Conservation (phyloP, 2,113 vertebrate species). For the Rousettus leschenaultii region DNA sequence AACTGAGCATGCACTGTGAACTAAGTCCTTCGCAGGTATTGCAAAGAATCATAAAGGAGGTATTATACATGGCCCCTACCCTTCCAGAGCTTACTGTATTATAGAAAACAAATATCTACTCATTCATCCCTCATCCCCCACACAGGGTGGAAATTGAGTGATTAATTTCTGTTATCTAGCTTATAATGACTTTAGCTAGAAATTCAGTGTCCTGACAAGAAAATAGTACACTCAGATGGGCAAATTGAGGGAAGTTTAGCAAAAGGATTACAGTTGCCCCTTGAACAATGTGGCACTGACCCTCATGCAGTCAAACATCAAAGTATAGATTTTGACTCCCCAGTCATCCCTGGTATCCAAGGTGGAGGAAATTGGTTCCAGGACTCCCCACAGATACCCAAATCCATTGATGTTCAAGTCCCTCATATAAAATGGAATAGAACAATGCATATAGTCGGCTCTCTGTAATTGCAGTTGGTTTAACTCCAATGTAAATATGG, state of each 20-base stretch:
- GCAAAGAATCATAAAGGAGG: background rate
- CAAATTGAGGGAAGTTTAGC: background rate
- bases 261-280: background rate
- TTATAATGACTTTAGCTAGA: background rate
- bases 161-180: background rate
- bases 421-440: background rate
- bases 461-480: background rate
- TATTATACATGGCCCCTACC: background rate
- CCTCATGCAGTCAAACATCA: background rate
- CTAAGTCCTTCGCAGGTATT: background rate
- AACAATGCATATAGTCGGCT: background rate
- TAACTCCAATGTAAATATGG: background rate
- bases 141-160: background rate
- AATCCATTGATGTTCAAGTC: background rate
- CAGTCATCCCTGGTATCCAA: background rate
- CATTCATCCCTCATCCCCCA: background rate
- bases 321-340: too few relatives aligned
- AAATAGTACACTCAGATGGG: background rate
- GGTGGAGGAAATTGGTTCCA: background rate
- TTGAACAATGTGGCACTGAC: background rate
- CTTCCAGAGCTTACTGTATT: background rate
- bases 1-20: background rate
- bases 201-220: background rate
- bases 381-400: background rate
- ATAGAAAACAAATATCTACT: background rate